Percentiles rank a stretch among this genome's conserved stretches.
phyloP scores from a whole-genome alignment of 2,888 invertebrate genomes.

The Halictus ligatus region DNA sequence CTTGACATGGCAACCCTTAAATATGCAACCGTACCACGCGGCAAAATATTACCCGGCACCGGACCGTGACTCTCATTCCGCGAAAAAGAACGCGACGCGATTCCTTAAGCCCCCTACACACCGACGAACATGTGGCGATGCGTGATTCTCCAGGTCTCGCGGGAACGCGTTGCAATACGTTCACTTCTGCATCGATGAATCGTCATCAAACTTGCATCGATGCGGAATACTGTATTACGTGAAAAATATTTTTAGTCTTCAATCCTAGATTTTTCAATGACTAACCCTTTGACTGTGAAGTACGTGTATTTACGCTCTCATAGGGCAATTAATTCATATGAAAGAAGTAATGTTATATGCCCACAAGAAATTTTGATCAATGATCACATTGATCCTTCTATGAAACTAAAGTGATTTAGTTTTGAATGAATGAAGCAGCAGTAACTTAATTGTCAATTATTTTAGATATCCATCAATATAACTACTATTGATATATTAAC shows the following conservation, averaged over 20 bases:
- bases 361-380: no score
- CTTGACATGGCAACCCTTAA: conserved; percentile 83
- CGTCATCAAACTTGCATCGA: neutral
- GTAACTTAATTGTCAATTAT: no score
- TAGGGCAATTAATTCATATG: no score
- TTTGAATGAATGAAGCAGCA: no score
- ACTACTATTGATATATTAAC: no score
- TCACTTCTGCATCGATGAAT: neutral
- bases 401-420: no score
- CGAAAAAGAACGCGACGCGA: conserved; percentile 36
- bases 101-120: neutral
- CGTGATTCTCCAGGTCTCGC: conserved; percentile 4
- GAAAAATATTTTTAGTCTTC: neutral
- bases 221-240: neutral
- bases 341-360: no score
- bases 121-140: neutral
- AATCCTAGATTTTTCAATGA: neutral
- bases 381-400: no score
- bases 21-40: conserved; percentile 80
- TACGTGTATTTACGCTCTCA: no score
- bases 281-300: neutral
- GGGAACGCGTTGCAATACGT: neutral
- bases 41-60: conserved; percentile 76
- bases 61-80: conserved; percentile 76
- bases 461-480: no score